Percentiles rank a stretch among this genome's conserved stretches.
phyloP scores from a whole-genome alignment of 2,113 vertebrate genomes.

The Anser brachyrhynchus region DNA sequence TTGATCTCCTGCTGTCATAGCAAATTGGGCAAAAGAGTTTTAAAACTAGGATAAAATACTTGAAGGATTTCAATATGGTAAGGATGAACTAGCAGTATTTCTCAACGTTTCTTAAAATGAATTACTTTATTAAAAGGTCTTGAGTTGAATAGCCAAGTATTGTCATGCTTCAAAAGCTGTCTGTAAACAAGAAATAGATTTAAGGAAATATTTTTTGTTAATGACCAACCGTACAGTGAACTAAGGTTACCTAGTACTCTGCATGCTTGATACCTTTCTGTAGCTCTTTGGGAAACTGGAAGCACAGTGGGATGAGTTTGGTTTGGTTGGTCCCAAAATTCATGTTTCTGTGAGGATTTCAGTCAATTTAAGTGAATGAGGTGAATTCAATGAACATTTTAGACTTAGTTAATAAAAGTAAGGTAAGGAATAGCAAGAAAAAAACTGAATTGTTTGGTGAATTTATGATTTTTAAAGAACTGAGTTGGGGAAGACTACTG shows the following conservation, averaged over 20 bases:
- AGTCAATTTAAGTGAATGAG: neutral
- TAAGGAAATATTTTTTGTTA: neutral
- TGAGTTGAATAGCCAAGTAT: neutral
- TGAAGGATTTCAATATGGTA: neutral
- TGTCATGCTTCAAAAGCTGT: neutral
- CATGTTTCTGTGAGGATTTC: neutral
- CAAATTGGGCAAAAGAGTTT: neutral
- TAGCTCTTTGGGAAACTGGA: neutral
- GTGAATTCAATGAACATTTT: neutral
- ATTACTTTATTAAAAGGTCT: neutral
- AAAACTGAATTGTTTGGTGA: neutral
- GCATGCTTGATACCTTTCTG: neutral
- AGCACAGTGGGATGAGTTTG: neutral
- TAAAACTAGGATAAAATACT: neutral
- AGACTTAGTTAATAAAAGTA: neutral
- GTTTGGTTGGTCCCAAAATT: neutral
- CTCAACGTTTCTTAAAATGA: neutral
- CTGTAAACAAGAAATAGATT: neutral
- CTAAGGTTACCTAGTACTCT: neutral
- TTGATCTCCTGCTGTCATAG: neutral
- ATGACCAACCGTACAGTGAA: neutral
- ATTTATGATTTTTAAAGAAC: neutral
- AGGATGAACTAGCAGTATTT: neutral
- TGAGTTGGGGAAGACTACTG: neutral
- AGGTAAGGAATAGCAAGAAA: neutral